These are phyloP conservation scores for Caenorhabditis macrosperma DNA, from an alignment of 2,888 invertebrate genomes.

Conservation along the genomic window DNA sequence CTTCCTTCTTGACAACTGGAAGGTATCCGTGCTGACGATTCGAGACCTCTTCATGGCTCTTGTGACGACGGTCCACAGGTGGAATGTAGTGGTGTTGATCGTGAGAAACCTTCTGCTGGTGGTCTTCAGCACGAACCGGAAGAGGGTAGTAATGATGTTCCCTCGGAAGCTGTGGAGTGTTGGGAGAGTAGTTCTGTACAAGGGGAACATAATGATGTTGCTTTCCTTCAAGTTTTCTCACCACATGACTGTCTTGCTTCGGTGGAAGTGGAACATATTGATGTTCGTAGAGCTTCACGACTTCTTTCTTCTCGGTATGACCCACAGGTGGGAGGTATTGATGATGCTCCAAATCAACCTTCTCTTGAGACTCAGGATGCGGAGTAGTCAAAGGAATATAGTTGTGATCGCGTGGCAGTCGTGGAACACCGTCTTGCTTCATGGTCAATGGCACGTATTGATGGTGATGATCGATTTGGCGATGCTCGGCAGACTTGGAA, in stretches of 20 bases:
- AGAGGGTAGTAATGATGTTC: conserved; percentile 56
- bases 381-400: conserved; percentile 49
- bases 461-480: conserved; percentile 25
- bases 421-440: conserved; percentile 21
- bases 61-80: conserved; percentile 17
- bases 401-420: conserved; percentile 44
- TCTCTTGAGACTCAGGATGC: conserved; percentile 19
- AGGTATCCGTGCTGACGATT: conserved; percentile 47
- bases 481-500: conserved; percentile 21
- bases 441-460: conserved; percentile 42
- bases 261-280: conserved; percentile 42
- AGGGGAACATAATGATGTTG: conserved; percentile 50
- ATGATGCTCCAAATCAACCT: conserved; percentile 39
- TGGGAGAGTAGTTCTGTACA: conserved; percentile 26
- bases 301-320: conserved; percentile 35
- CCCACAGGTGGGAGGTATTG: conserved; percentile 47
- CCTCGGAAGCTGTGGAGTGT: conserved; percentile 37
- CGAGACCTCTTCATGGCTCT: not conserved
- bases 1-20: conserved; percentile 28
- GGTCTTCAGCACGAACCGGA: conserved; percentile 21
- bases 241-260: conserved; percentile 36
- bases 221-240: conserved; percentile 43
- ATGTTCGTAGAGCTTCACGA: conserved; percentile 43
- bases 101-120: conserved; percentile 13
- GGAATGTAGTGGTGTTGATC: conserved; percentile 44